Evolutionary conservation across 1,140 invertebrate species (phyloP), one percentile per base, ranked within the genome.

Genomic region (Tribolium madens): DNA sequence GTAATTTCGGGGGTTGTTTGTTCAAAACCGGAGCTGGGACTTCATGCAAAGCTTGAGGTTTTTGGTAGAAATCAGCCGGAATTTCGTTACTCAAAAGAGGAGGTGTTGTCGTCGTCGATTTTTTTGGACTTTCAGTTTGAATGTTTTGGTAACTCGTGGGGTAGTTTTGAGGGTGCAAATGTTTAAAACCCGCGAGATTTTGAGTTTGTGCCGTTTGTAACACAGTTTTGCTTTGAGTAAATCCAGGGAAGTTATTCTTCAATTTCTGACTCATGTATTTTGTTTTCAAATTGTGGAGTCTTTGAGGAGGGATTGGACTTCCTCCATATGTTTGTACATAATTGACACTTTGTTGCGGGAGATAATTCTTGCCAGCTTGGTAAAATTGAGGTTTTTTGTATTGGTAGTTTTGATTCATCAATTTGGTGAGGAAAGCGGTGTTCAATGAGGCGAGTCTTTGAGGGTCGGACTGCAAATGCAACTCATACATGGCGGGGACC

Each of bases 11-110:
- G 4, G 57, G 14, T 33, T 64, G 57, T 14, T 33, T 31, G 31
- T 64, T 64, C 12, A 64, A 64, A n/a, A 64, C 26, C 1, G 57
- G 57, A 13, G 57, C 57, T 12, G 57, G 57, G 12, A 64, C 57
- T 33, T 64, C 57, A 14, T 64, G 57, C 21, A 64, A 15, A 31
- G 57, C 57, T 64, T 64, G 57, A 15, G 57, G 57, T 33, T 64
- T 64, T 13, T 64, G 57, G 31, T 64, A 64, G 14, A 31, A 64
- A 33, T 64, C 57, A 5, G 57, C 10, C 7, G 57, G 26, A 13
- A 64, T 64, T 15, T 64, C 57, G 12, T 64, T 64, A 15, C 57
- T 64, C 12, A 64, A 33, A 9, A 4, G 57, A 13, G 10, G 26
- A 13, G 14, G 26, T 14, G 3, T 14, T 18, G 21, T 17, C 1